These are phyloP conservation scores for Lepisosteus oculatus DNA, from an alignment of 2,113 vertebrate genomes.

Conservation along the genomic window DNA sequence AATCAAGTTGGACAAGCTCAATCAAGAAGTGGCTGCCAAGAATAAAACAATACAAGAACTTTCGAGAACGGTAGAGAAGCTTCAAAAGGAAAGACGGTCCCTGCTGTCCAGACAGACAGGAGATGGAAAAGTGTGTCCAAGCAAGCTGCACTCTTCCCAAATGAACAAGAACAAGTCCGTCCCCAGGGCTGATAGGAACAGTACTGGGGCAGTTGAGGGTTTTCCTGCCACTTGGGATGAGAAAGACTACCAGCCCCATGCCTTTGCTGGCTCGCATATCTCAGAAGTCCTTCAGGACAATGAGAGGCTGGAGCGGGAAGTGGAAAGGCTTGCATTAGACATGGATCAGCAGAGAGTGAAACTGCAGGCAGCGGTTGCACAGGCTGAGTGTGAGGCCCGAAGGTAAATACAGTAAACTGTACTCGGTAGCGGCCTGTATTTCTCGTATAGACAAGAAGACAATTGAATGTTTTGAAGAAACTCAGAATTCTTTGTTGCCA, in stretches of 20 bases:
- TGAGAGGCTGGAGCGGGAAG: conserved; percentile 59
- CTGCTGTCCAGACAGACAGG: conserved; percentile 62
- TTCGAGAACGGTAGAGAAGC: conserved; percentile 77
- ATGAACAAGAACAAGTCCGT: conserved; percentile 28
- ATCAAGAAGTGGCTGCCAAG: conserved; percentile 76
- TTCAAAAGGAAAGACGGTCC: conserved; percentile 79
- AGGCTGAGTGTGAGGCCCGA: conserved; percentile 61
- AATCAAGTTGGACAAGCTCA: conserved; percentile 69
- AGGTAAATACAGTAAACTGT: conserved; percentile 55
- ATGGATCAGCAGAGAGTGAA: conserved; percentile 61
- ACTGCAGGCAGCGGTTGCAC: conserved; percentile 51
- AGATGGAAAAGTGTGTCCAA: conserved; percentile 25
- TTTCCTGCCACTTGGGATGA: conserved; percentile 53
- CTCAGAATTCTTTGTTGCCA: no score
- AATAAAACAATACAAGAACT: conserved; percentile 79
- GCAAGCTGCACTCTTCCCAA: conserved; percentile 34
- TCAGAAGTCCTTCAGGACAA: conserved; percentile 81
- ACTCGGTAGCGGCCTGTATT: no score
- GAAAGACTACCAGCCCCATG: conserved; percentile 70
- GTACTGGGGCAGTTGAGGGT: neutral
- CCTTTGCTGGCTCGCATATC: conserved; percentile 69
- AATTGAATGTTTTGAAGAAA: no score
- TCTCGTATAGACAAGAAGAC: no score
- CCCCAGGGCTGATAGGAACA: neutral
- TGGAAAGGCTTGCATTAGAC: conserved; percentile 65